Percentiles rank a stretch among this genome's conserved stretches.
phyloP scores from a whole-genome alignment of 2,888 invertebrate species.

The Spialia ferax region DNA sequence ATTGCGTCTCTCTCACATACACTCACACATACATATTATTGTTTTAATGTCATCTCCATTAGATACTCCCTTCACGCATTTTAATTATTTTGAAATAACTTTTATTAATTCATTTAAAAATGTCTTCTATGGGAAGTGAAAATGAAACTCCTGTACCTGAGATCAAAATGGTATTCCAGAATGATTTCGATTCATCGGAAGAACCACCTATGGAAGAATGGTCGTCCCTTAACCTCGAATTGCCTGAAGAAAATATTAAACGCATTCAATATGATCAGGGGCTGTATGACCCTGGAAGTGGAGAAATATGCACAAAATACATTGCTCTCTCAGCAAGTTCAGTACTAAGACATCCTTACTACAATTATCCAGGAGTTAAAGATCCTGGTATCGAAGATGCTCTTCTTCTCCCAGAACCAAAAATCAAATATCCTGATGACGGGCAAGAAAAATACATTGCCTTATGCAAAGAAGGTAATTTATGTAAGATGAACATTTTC shows the following conservation, averaged over 20 bases:
- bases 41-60: too few relatives aligned
- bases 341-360: slow-evolving; percentile 50
- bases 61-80: too few relatives aligned
- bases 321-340: slow-evolving; percentile 52
- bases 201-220: slow-evolving; percentile 52
- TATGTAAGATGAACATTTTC: slow-evolving; percentile 54
- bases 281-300: slow-evolving; percentile 50
- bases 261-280: slow-evolving; percentile 45
- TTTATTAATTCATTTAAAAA: slow-evolving; percentile 10
- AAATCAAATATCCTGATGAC: slow-evolving; percentile 53
- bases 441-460: slow-evolving; percentile 62
- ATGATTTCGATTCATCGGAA: slow-evolving; percentile 45
- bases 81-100: slow-evolving; percentile 9
- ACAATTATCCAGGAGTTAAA: slow-evolving; percentile 54
- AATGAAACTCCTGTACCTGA: slow-evolving; percentile 7
- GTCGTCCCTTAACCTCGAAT: slow-evolving; percentile 48
- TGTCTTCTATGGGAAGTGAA: slow-evolving; percentile 35
- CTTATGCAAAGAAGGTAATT: slow-evolving; percentile 55
- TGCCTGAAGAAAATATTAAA: slow-evolving; percentile 45
- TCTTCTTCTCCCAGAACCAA: slow-evolving; percentile 52
- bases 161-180: slow-evolving; percentile 40
- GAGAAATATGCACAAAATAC: slow-evolving; percentile 53
- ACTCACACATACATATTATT: too few relatives aligned
- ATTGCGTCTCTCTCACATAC: too few relatives aligned
- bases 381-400: slow-evolving; percentile 61